A percentile compares a stretch with the other conserved stretches of the same genome.
These are phyloP conservation scores for Tupaia tana DNA, from an alignment of 2,113 vertebrate species.

Conservation along the genomic window DNA sequence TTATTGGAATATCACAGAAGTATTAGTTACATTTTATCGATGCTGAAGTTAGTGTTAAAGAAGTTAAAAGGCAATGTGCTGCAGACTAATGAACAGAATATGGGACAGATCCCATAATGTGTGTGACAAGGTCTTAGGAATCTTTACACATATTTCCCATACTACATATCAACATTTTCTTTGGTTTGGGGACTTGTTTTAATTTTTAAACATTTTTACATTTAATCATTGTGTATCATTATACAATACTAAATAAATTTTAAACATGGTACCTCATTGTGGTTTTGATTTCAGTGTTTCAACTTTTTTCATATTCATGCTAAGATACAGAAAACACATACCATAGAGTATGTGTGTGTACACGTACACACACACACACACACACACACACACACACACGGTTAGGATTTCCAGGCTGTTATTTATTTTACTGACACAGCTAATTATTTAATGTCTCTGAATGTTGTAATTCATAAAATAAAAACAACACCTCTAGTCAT, in stretches of 20 bases:
- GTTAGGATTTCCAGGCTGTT: background rate
- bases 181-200: too few relatives aligned
- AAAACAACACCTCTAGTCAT: background rate
- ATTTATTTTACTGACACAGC: background rate
- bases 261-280: too few relatives aligned
- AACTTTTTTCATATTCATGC: background rate
- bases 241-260: too few relatives aligned
- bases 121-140: background rate
- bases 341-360: background rate
- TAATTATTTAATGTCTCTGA: background rate
- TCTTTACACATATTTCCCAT: background rate
- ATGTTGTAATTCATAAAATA: background rate
- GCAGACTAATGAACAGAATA: background rate
- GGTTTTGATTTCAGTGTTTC: too few relatives aligned
- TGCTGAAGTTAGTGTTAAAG: background rate
- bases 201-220: too few relatives aligned
- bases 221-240: too few relatives aligned
- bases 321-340: background rate
- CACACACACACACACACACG: too few relatives aligned
- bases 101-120: background rate
- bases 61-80: background rate
- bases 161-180: background rate
- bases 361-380: background rate
- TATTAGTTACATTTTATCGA: background rate
- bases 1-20: background rate